These are phyloP conservation scores for Clarias fuscus DNA, from an alignment of 2,797 vertebrate species.

Conservation along the genomic window DNA sequence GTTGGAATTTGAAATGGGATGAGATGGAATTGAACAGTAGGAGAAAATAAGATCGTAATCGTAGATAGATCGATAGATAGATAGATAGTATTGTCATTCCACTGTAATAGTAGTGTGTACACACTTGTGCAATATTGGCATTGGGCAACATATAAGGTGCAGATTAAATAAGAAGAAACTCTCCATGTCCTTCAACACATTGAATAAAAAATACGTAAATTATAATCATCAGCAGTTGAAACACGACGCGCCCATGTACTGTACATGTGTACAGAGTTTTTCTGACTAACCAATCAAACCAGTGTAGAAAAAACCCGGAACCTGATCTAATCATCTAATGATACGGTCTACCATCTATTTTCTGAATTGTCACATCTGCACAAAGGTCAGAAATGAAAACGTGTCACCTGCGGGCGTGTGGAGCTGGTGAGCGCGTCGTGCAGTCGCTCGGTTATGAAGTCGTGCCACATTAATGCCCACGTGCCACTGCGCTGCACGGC, in stretches of 20 bases:
- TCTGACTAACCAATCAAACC: background rate
- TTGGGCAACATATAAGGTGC: too few relatives aligned
- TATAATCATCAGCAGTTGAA: background rate
- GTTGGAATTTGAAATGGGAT: background rate
- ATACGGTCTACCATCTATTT: background rate
- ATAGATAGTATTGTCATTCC: too few relatives aligned
- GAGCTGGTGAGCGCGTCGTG: slow-evolving; percentile 55
- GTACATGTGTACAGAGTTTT: background rate
- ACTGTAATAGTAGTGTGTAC: too few relatives aligned
- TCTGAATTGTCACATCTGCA: background rate
- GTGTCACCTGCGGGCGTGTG: slow-evolving; percentile 63
- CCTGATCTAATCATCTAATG: background rate
- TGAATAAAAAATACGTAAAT: background rate
- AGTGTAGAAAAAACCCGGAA: background rate
- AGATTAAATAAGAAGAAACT: background rate
- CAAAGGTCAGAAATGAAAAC: background rate
- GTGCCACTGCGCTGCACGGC: slow-evolving; percentile 46
- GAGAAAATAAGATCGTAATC: background rate
- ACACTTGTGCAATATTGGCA: too few relatives aligned
- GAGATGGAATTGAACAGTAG: background rate
- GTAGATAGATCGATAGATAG: background rate
- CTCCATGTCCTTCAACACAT: background rate
- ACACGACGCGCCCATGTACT: background rate
- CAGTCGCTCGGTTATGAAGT: slow-evolving; percentile 53
- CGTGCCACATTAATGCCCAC: slow-evolving; percentile 61